phyloP scores from a whole-genome alignment of 2,888 invertebrate genomes.

The Allacma fusca region DNA sequence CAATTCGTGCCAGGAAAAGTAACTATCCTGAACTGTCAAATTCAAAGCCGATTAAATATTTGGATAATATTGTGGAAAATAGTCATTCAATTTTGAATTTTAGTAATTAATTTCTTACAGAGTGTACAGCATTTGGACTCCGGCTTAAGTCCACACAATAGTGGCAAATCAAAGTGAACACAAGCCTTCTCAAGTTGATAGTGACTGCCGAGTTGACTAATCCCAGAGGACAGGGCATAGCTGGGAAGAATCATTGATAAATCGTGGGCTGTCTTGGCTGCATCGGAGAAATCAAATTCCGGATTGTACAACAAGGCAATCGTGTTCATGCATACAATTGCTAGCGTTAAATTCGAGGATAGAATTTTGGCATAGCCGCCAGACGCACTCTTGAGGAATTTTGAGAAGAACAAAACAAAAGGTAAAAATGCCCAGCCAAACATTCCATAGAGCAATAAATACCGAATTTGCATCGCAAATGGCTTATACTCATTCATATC shows the following conservation, averaged over 20 bases:
- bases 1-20: slow-evolving; percentile 52
- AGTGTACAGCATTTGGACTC: slow-evolving; percentile 60
- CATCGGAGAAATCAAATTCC: slow-evolving; percentile 67
- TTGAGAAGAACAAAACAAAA: slow-evolving; percentile 73
- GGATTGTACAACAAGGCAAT: background rate
- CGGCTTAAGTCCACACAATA: slow-evolving; percentile 48
- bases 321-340: background rate
- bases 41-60: too few species aligned
- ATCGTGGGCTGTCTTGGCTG: slow-evolving; percentile 72
- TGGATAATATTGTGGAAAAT: background rate
- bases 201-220: slow-evolving; percentile 66
- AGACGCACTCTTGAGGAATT: slow-evolving; percentile 76
- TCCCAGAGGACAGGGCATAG: slow-evolving; percentile 69
- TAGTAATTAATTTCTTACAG: too few species aligned
- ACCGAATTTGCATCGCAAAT: slow-evolving; percentile 68
- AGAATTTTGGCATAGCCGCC: slow-evolving; percentile 76
- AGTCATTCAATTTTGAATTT: background rate
- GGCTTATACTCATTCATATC: slow-evolving; percentile 66
- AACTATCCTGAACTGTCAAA: slow-evolving; percentile 39
- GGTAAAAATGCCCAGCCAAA: slow-evolving; percentile 79
- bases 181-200: slow-evolving; percentile 64
- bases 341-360: slow-evolving; percentile 63
- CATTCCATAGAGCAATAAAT: slow-evolving; percentile 72
- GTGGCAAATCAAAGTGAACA: slow-evolving; percentile 44
- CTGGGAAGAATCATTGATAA: slow-evolving; percentile 77